Percentiles rank a stretch among this genome's conserved stretches.
phyloP scores from a whole-genome alignment of 2,113 vertebrate genomes.

The Nothobranchius furzeri region DNA sequence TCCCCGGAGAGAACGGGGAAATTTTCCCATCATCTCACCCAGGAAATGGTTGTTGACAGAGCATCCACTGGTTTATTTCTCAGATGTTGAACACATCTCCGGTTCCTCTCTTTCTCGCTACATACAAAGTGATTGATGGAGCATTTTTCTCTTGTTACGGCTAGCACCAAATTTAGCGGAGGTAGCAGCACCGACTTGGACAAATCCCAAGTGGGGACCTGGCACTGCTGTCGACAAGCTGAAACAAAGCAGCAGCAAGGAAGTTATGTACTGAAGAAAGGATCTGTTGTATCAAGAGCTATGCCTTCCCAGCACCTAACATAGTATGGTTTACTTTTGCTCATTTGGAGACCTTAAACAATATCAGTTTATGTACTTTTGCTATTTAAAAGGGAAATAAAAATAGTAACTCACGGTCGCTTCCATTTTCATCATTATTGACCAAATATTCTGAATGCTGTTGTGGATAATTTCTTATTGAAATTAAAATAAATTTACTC shows the following conservation, averaged over 20 bases:
- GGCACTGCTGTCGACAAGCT: slow-evolving; percentile 54
- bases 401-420: neutral
- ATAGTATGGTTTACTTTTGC: slow-evolving; percentile 30
- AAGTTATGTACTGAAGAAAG: slow-evolving; percentile 51
- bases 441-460: no score
- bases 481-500: no score
- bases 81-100: slow-evolving; percentile 39
- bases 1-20: slow-evolving; percentile 57
- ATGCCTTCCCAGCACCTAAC: slow-evolving; percentile 23
- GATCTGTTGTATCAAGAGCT: slow-evolving; percentile 34
- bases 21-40: slow-evolving; percentile 69
- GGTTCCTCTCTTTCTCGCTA: slow-evolving; percentile 14
- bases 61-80: slow-evolving; percentile 65
- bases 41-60: slow-evolving; percentile 67
- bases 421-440: no score
- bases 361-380: neutral
- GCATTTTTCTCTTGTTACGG: slow-evolving; percentile 65
- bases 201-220: slow-evolving; percentile 57
- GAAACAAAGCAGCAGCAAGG: slow-evolving; percentile 44
- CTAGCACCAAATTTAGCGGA: slow-evolving; percentile 66
- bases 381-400: slow-evolving; percentile 6
- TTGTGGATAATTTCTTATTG: no score
- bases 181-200: slow-evolving; percentile 59
- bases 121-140: slow-evolving; percentile 65
- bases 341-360: slow-evolving; percentile 22